Evolutionary conservation across 2,888 invertebrate species (phyloP), one percentile per base, ranked within the genome.

Genomic region (Podotricha telesiphe): DNA sequence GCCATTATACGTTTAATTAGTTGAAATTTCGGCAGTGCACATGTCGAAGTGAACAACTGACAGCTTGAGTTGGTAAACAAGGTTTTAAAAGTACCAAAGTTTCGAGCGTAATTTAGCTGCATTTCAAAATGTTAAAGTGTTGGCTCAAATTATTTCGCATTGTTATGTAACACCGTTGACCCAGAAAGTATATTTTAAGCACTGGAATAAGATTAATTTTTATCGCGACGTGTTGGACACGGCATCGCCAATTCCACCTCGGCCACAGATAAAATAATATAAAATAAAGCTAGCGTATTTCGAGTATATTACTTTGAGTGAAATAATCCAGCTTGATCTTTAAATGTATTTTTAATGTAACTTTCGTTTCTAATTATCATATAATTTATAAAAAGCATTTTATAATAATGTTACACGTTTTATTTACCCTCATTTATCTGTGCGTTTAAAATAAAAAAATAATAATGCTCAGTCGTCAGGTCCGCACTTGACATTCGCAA

Each of bases 401-500:
- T 47, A 4, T 17, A 47, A 47, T 48, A 28, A 58, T 62, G 28
- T 15, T 4, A 28, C 34, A 34, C 34, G 17, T 28, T 47, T 47
- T n/a, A n/a, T n/a, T n/a, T 48, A 48, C 47, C 28, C 28, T 56
- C 64, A 67, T 63, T 81, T 82, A 83, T 84, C 83, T 84, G 80
- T 85, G 80, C 73, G 78, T 78, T 78, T 79, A 82, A 82, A 87
- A 85, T 85, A 85, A 86, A 88, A 86, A 86, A 80, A 80, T 75
- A 87, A 85, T 87, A 85, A 80, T 79, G 79, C 78, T 77, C 78
- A 68, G 76, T 80, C 82, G 79, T 81, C 78, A 79, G 80, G 79
- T 82, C 80, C 76, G 79, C 84, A 83, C 90, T 91, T 90, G 91
- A 91, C 92, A 91, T 91, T 91, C 86, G 89, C 88, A 91, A 91